phyloP scores from a whole-genome alignment of 2,888 invertebrate genomes.

The Mythimna vitellina region DNA sequence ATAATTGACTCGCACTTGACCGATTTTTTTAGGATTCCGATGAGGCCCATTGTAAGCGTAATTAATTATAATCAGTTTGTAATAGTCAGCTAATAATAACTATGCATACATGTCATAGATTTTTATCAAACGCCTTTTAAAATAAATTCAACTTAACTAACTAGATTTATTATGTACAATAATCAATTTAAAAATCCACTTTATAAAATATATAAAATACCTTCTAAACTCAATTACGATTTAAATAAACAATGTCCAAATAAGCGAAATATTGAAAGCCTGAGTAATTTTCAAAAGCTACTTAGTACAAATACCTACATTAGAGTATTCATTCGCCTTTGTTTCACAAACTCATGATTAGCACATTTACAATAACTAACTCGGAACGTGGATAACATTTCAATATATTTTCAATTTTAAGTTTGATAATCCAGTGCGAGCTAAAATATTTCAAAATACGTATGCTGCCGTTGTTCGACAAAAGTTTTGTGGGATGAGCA shows the following conservation, averaged over 20 bases:
- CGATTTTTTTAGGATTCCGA: too few relatives aligned
- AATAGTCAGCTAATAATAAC: too few relatives aligned
- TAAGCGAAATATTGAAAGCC: slow-evolving; percentile 1
- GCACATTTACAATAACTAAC: slow-evolving; percentile 46
- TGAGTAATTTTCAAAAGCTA: slow-evolving; percentile 17
- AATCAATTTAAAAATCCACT: too few relatives aligned
- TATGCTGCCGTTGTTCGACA: neutral
- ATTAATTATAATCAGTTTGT: too few relatives aligned
- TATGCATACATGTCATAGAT: too few relatives aligned
- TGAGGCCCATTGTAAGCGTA: too few relatives aligned
- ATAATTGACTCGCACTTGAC: too few relatives aligned
- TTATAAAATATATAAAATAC: neutral
- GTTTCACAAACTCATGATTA: slow-evolving; percentile 51
- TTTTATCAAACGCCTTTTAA: too few relatives aligned
- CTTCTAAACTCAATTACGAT: neutral
- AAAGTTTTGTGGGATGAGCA: too few relatives aligned
- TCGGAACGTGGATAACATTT: slow-evolving; percentile 50
- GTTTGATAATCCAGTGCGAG: slow-evolving; percentile 13
- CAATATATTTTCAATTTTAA: slow-evolving; percentile 30
- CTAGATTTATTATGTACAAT: too few relatives aligned
- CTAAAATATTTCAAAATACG: slow-evolving; percentile 6
- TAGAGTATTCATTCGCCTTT: slow-evolving; percentile 25
- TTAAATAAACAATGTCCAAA: neutral
- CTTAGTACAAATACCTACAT: slow-evolving; percentile 1
- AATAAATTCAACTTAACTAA: neutral